Conservation (phyloP, 2,888 invertebrate species). For the Nomada flava region DNA sequence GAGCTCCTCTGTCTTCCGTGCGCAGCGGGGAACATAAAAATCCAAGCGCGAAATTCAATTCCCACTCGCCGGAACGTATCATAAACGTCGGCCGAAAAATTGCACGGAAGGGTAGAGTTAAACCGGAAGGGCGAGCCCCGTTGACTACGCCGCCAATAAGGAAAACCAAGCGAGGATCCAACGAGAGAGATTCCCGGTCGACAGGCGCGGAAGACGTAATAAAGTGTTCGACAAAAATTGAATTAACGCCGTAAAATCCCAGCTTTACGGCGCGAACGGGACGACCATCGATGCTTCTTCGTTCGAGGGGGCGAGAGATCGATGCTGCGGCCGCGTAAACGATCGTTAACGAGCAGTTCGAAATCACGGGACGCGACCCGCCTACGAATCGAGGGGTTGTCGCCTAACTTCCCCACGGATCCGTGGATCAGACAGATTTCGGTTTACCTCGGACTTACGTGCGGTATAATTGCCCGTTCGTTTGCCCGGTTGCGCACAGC, state of each 20-base stretch:
- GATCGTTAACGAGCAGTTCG: slow-evolving; percentile 64
- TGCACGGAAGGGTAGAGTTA: too few relatives aligned
- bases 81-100: too few relatives aligned
- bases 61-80: too few relatives aligned
- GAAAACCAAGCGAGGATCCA: not conserved
- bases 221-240: slow-evolving; percentile 40
- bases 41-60: too few relatives aligned
- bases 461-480: slow-evolving; percentile 61
- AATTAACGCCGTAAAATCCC: slow-evolving; percentile 47
- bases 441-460: slow-evolving; percentile 70
- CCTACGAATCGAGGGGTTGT: slow-evolving; percentile 52
- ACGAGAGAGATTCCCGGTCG: not conserved
- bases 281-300: slow-evolving; percentile 12
- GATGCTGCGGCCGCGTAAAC: slow-evolving; percentile 48
- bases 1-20: too few relatives aligned
- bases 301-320: slow-evolving; percentile 21
- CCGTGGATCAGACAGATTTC: slow-evolving; percentile 60
- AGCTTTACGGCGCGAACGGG: slow-evolving; percentile 47
- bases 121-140: too few relatives aligned
- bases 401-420: slow-evolving; percentile 57
- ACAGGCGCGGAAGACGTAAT: not conserved
- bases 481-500: slow-evolving; percentile 19
- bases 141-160: too few relatives aligned
- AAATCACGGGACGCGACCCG: slow-evolving; percentile 57
- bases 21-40: too few relatives aligned